phyloP scores from a whole-genome alignment of 1,140 invertebrate species.

The Zophobas morio region DNA sequence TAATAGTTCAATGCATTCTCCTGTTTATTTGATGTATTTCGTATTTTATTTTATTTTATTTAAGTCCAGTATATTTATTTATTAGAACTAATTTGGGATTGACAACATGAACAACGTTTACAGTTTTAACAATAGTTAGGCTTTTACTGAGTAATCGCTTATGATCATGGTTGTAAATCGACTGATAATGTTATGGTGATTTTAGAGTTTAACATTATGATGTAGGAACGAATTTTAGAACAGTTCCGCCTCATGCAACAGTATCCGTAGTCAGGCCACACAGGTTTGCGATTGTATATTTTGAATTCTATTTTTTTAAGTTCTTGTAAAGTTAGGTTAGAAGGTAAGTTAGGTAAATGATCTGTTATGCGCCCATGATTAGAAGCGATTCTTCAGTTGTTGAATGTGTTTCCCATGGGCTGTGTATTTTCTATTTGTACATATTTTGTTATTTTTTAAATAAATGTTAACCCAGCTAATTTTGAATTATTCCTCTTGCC shows the following conservation, averaged over 20 bases:
- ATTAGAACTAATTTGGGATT: neutral
- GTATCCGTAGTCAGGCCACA: neutral
- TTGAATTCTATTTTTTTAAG: slow-evolving; percentile 8
- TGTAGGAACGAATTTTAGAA: too few relatives aligned
- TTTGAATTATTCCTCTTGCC: neutral
- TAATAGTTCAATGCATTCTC: slow-evolving; percentile 30
- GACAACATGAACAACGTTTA: slow-evolving; percentile 11
- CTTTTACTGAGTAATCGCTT: slow-evolving; percentile 13
- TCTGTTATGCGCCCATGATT: slow-evolving; percentile 6
- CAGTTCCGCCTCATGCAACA: too few relatives aligned
- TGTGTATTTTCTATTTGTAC: slow-evolving; percentile 37
- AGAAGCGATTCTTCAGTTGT: slow-evolving; percentile 3
- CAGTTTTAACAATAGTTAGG: slow-evolving; percentile 21
- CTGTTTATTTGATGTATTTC: slow-evolving; percentile 16
- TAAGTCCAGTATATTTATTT: slow-evolving; percentile 14
- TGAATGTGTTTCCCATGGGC: slow-evolving; percentile 35
- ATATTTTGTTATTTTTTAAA: slow-evolving; percentile 36
- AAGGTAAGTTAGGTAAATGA: neutral
- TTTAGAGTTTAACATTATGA: neutral
- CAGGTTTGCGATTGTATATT: neutral
- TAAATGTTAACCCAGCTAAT: slow-evolving; percentile 21
- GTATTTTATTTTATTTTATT: slow-evolving; percentile 11
- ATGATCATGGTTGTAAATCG: slow-evolving; percentile 9
- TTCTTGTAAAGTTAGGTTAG: neutral
- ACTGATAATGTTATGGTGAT: slow-evolving; percentile 26